These are phyloP conservation scores for Zosterops pallidus DNA, from an alignment of 2,113 vertebrate genomes.

Conservation along the genomic window DNA sequence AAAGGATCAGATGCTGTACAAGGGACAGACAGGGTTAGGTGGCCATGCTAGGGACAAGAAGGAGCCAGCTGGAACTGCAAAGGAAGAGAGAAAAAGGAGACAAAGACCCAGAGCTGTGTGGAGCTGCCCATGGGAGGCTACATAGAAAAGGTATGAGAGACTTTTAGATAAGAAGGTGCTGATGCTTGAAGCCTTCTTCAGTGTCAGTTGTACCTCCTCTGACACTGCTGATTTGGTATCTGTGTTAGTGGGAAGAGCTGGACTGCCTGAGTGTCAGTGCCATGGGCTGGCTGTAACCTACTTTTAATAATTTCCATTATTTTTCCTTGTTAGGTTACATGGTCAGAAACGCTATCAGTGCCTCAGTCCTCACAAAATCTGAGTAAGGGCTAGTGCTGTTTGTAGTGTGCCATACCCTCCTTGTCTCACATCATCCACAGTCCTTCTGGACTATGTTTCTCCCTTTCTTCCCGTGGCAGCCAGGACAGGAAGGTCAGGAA, in stretches of 20 bases:
- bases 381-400: background rate
- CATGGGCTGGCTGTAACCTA: rapidly evolving
- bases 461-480: background rate
- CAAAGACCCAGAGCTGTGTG: background rate
- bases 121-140: background rate
- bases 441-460: background rate
- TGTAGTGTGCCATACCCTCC: background rate
- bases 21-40: background rate
- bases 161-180: background rate
- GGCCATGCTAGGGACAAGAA: background rate
- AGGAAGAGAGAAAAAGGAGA: background rate
- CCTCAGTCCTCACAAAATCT: background rate
- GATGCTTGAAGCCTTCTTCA: background rate
- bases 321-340: background rate
- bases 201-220: background rate
- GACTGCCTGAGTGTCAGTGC: background rate
- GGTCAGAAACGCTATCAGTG: background rate
- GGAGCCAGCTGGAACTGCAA: background rate
- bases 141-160: background rate
- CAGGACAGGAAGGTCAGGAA: background rate
- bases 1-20: background rate
- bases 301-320: background rate
- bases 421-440: background rate
- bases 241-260: background rate
- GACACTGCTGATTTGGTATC: background rate